Conservation (phyloP, 1,140 invertebrate genomes). For the Dreissena polymorpha region DNA sequence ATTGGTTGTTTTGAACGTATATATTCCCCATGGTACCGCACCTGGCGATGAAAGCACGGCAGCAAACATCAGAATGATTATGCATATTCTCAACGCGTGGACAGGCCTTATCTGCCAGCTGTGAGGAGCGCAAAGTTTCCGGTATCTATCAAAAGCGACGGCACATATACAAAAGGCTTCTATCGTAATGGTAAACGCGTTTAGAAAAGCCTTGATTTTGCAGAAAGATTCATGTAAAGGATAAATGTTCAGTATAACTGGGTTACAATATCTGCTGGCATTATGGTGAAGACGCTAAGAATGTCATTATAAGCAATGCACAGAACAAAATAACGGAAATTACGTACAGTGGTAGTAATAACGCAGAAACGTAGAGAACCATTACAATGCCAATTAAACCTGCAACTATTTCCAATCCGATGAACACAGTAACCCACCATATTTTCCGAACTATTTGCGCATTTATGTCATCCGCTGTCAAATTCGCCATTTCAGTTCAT, state of each 20-base stretch:
- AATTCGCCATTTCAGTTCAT: too few relatives aligned
- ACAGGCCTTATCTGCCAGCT: conserved; percentile 49
- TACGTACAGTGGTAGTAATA: conserved; percentile 49
- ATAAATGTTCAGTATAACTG: conserved; percentile 63
- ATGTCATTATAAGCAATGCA: conserved; percentile 61
- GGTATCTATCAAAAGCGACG: conserved; percentile 62
- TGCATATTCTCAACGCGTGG: not conserved
- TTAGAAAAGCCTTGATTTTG: conserved; percentile 57
- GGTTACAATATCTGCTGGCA: conserved; percentile 63
- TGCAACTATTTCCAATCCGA: conserved; percentile 48
- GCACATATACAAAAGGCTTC: conserved; percentile 57
- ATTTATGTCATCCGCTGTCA: too few relatives aligned
- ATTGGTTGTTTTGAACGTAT: not conserved
- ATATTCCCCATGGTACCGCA: conserved; percentile 15
- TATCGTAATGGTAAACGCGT: conserved; percentile 55
- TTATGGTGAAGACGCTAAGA: conserved; percentile 58
- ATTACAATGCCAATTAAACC: conserved; percentile 60
- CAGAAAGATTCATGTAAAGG: conserved; percentile 46
- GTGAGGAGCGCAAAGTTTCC: conserved; percentile 60
- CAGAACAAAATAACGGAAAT: conserved; percentile 60
- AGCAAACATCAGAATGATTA: not conserved
- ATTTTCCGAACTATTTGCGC: too few relatives aligned
- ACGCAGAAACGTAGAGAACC: conserved; percentile 57
- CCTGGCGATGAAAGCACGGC: not conserved
- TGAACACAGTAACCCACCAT: conserved; percentile 51